A percentile compares a stretch with the other conserved stretches of the same genome.
Evolutionary conservation across 2,888 invertebrate species (phyloP).

Genomic region (Orthonevra nobilis): DNA sequence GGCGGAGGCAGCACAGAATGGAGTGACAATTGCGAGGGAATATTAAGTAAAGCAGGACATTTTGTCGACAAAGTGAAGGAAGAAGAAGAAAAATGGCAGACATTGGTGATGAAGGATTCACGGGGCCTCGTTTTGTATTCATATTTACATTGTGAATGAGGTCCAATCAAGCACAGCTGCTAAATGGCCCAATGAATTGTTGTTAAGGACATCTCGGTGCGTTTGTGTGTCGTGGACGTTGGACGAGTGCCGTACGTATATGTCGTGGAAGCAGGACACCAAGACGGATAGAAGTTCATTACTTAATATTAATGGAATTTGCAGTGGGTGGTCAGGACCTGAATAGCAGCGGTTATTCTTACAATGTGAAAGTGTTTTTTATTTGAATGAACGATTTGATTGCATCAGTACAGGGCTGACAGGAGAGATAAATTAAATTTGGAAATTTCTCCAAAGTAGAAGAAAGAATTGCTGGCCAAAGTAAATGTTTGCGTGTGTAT

Average conservation of each 20-base stretch:
- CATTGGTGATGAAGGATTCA: conserved; percentile 23
- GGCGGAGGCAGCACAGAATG: background rate
- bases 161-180: conserved; percentile 57
- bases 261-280: background rate
- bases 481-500: conserved; percentile 12
- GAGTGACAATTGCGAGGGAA: conserved; percentile 32
- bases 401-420: background rate
- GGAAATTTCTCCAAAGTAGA: background rate
- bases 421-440: too few species aligned
- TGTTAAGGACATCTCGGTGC: conserved; percentile 31
- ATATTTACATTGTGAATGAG: conserved; percentile 59
- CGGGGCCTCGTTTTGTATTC: conserved; percentile 18
- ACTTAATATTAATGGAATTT: conserved; percentile 58
- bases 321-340: background rate
- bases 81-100: conserved; percentile 32
- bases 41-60: conserved; percentile 37
- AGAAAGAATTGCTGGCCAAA: background rate
- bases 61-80: conserved; percentile 29
- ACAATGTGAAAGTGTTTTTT: background rate
- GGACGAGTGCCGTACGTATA: conserved; percentile 14
- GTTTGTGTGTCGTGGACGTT: conserved; percentile 11
- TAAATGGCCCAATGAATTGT: conserved; percentile 47
- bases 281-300: conserved; percentile 46
- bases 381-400: background rate
- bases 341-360: background rate